phyloP scores from a whole-genome alignment of 2,113 vertebrate genomes.

The Plotosus lineatus region DNA sequence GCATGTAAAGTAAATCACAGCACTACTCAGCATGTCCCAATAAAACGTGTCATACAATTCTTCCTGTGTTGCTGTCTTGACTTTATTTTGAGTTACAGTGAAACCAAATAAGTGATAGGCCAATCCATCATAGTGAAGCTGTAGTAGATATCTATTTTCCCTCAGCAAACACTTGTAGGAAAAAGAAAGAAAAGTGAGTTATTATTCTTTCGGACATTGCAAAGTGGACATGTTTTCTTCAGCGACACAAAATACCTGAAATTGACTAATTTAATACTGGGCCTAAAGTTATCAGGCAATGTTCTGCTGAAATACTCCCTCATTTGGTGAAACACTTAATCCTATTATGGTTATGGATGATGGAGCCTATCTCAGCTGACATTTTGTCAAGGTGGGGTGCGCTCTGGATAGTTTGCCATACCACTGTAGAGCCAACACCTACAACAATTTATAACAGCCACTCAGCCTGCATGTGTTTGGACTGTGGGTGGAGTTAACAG shows the following conservation, averaged over 20 bases:
- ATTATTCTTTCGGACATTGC: neutral
- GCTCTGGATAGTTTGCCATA: no score
- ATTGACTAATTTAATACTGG: neutral
- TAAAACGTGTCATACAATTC: neutral
- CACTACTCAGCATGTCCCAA: neutral
- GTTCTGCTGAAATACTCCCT: neutral
- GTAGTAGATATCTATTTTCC: neutral
- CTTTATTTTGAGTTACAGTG: neutral
- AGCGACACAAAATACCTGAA: neutral
- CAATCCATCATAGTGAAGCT: conserved; percentile 14
- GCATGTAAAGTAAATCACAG: conserved; percentile 10
- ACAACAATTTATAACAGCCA: no score
- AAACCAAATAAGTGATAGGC: neutral
- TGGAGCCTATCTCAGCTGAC: no score
- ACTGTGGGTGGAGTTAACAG: no score
- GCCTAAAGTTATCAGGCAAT: neutral
- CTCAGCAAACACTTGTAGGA: neutral
- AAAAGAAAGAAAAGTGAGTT: neutral
- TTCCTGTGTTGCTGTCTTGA: neutral
- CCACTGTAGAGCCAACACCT: no score
- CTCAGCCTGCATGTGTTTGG: no score
- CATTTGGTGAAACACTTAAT: no score
- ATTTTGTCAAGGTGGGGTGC: no score
- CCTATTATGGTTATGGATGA: no score
- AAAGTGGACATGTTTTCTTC: conserved; percentile 13